A percentile compares a stretch with the other conserved stretches of the same genome.
These are phyloP conservation scores for Diarsia brunnea DNA, from an alignment of 2,888 invertebrate species.

Conservation along the genomic window DNA sequence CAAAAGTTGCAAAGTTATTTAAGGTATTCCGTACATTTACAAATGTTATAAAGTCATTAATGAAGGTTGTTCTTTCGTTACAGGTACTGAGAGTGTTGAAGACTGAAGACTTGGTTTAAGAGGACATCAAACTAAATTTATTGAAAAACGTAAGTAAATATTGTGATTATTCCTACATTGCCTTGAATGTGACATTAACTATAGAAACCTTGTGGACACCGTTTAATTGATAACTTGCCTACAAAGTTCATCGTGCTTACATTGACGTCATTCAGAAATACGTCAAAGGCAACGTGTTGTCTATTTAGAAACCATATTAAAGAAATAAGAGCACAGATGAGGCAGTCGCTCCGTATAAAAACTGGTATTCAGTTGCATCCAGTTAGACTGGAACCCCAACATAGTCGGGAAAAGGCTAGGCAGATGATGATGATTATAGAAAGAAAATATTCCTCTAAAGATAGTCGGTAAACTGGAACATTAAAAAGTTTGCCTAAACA, in stretches of 20 bases:
- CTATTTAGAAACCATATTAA: conserved; percentile 1
- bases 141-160: conserved; percentile 58
- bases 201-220: conserved; percentile 7
- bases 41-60: conserved; percentile 47
- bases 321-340: not conserved
- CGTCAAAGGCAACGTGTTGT: conserved; percentile 16
- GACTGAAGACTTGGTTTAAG: conserved; percentile 68
- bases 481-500: conserved; percentile 21
- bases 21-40: conserved; percentile 18
- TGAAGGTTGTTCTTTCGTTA: conserved; percentile 59
- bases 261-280: conserved; percentile 32
- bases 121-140: conserved; percentile 38
- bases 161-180: not conserved
- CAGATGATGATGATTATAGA: not conserved
- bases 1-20: conserved; percentile 33
- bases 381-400: no score
- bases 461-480: not conserved
- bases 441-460: not conserved
- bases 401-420: no score
- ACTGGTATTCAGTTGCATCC: no score
- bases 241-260: conserved; percentile 5
- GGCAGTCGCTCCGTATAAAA: no score
- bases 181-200: not conserved
- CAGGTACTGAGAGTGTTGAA: conserved; percentile 70
- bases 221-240: conserved; percentile 11